Evolutionary conservation across 2,113 vertebrate genomes (phyloP).

Genomic region (Odobenus rosmarus): DNA sequence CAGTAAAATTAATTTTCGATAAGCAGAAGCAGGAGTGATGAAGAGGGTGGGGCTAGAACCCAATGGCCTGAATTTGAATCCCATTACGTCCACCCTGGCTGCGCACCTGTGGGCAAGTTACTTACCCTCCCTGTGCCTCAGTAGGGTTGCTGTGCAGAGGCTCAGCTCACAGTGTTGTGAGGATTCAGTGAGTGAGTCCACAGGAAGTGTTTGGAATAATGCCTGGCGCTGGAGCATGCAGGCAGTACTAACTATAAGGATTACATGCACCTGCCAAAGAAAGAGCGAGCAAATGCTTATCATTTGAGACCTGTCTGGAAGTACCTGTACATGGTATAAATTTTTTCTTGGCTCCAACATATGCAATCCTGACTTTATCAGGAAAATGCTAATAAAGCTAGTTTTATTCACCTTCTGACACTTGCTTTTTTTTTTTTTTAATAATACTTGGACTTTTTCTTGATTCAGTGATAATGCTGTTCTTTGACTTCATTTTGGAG

Average conservation of each 20-base stretch:
- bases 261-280: fast-evolving
- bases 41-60: not conserved
- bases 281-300: not conserved
- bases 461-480: not conserved
- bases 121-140: not conserved
- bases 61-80: not conserved
- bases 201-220: fast-evolving
- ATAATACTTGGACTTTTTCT: not conserved
- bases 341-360: not conserved
- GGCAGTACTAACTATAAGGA: not conserved
- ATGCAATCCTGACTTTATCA: not conserved
- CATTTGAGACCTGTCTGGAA: not conserved
- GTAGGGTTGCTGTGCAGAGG: not conserved
- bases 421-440: not conserved
- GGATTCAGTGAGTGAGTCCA: not conserved
- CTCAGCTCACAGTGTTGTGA: not conserved
- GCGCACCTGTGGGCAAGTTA: not conserved
- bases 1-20: not conserved
- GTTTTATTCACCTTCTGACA: not conserved
- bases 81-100: not conserved
- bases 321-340: no score
- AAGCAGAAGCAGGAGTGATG: not conserved
- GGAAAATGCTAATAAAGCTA: not conserved
- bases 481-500: not conserved
- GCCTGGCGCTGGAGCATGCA: fast-evolving